Evolutionary conservation across 2,113 vertebrate species (phyloP).

Genomic region (Chaetura pelagica): DNA sequence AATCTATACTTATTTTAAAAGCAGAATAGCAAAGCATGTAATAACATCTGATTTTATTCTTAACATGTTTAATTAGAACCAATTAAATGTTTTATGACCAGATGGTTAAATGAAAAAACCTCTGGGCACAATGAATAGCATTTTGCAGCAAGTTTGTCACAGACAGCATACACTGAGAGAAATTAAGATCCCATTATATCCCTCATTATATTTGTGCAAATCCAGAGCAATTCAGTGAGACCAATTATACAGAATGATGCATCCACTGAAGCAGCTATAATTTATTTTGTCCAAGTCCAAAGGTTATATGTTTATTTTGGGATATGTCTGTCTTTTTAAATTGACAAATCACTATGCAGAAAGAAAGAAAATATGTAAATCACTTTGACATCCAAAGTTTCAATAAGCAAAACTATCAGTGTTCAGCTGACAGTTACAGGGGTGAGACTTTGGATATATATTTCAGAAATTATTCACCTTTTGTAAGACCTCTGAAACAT

Average conservation of each 20-base stretch:
- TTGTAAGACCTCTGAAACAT: background rate
- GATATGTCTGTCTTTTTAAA: background rate
- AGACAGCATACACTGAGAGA: background rate
- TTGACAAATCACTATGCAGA: background rate
- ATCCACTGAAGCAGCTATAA: background rate
- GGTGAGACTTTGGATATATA: background rate
- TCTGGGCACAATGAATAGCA: background rate
- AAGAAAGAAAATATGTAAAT: background rate
- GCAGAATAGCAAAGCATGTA: background rate
- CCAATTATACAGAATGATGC: background rate
- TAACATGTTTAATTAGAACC: background rate
- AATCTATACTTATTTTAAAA: background rate
- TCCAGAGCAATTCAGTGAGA: background rate
- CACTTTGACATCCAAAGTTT: background rate
- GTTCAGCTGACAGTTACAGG: background rate
- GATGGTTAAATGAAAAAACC: background rate
- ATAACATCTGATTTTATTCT: background rate
- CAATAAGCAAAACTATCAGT: background rate
- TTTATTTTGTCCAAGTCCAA: slow-evolving; percentile 13
- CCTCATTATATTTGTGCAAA: background rate
- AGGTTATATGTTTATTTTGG: slow-evolving; percentile 23
- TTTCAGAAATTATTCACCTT: background rate
- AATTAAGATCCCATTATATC: background rate
- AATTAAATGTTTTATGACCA: background rate
- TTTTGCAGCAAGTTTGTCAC: background rate